A percentile compares a stretch with the other conserved stretches of the same genome.
These are phyloP conservation scores for Heliconius hewitsoni DNA, from an alignment of 1,140 invertebrate species.

Conservation along the genomic window DNA sequence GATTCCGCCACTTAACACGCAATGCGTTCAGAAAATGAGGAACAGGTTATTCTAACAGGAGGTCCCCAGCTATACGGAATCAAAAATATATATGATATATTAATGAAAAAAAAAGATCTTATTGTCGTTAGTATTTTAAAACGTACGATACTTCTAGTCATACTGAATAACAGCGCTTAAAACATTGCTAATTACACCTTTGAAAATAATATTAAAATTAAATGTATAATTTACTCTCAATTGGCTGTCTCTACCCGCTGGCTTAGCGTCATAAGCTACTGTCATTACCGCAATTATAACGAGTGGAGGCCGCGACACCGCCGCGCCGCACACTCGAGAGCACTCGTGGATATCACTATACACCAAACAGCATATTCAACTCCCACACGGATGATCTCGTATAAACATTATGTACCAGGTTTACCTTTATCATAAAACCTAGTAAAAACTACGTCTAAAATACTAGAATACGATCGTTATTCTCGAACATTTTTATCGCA, in stretches of 20 bases:
- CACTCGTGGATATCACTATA: conserved; percentile 72
- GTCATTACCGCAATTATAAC: conserved; percentile 59
- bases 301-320: conserved; percentile 44
- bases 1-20: too few relatives aligned
- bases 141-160: too few relatives aligned
- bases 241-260: conserved; percentile 30
- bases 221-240: conserved; percentile 24
- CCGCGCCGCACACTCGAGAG: conserved; percentile 47
- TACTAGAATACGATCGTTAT: conserved; percentile 36
- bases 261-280: conserved; percentile 44
- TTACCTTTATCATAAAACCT: conserved; percentile 51
- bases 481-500: conserved; percentile 44
- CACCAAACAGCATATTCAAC: conserved; percentile 57
- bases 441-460: conserved; percentile 50
- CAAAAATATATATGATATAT: too few relatives aligned
- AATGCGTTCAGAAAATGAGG: too few relatives aligned
- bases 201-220: not conserved
- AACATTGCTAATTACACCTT: not conserved
- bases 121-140: too few relatives aligned
- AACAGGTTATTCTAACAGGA: too few relatives aligned
- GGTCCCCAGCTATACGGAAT: too few relatives aligned
- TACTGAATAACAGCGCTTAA: not conserved
- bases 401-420: conserved; percentile 55
- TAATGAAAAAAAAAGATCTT: too few relatives aligned
- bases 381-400: conserved; percentile 43